Evolutionary conservation across 53 echinoderm and acorn worm species (phyloP), one percentile per base, ranked within the genome.

Genomic region (Henricia sp.): DNA sequence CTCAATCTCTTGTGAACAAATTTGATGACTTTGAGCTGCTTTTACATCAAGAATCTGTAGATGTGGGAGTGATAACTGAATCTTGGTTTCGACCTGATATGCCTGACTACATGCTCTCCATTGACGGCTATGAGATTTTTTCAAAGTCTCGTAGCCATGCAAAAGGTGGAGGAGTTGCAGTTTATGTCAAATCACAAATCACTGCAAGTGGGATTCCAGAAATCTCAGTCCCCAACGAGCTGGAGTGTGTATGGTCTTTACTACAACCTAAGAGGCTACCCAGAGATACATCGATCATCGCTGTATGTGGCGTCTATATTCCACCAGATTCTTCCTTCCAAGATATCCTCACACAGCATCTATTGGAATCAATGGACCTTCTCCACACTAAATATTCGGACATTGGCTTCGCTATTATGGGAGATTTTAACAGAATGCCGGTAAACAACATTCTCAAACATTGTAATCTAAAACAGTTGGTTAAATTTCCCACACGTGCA

Each of bases 211-310:
- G 2, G 68, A 40, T 68, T 6, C 3, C 68, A 37, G 68, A 68
- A 68, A 40, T 68, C 37, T 68, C 41, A 36, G 41, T 37, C 42
- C 36, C 38, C 42, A 41, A 68, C 3, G 68, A 68, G 68, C 42
- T 68, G 68, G 68, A 68, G 42, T 68, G 68, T 68, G 68, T 68
- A 23, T 68, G 68, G 68, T 6, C 38, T 68, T 39, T 39, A 39
- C 5, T 68, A 39, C 68, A 68, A 41, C 68, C 68, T 39, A 68
- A 68, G 68, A 68, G 20, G 38, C 68, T 32, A 68, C n/a, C 68
- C 68, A 39, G 68, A 68, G 68, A 68, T 68, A 21, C n/a, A 11
- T 68, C 68, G 38, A 10, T 68, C 38, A 68, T 68, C 42, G 68
- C 32, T 39, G 68, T 68, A 41, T 68, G 68, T 37, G 38, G 68